Evolutionary conservation across 2,797 vertebrate species (phyloP).

Genomic region (Coendou prehensilis): DNA sequence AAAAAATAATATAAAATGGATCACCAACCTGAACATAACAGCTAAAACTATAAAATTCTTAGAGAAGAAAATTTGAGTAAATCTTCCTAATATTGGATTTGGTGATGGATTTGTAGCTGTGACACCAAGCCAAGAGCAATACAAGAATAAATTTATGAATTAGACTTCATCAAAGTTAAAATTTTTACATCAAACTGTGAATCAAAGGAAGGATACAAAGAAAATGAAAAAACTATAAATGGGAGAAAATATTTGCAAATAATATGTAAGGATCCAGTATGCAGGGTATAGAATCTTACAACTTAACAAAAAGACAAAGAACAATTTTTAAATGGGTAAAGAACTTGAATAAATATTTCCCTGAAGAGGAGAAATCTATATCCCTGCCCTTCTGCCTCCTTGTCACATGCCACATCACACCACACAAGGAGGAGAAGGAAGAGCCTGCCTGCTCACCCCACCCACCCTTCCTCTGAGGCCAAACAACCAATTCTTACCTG

Average conservation of each 20-base stretch:
- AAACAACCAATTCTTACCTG: too few relatives aligned
- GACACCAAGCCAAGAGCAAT: background rate
- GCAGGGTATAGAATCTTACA: background rate
- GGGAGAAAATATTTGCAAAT: background rate
- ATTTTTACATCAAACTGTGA: background rate
- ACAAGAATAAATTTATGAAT: background rate
- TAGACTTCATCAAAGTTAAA: background rate
- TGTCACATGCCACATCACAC: too few relatives aligned
- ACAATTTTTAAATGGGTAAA: background rate
- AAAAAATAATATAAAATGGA: background rate
- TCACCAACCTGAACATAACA: background rate
- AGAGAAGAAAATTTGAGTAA: background rate
- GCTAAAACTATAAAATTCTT: background rate
- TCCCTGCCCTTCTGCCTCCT: too few relatives aligned
- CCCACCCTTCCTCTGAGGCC: too few relatives aligned
- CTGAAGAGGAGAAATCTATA: background rate
- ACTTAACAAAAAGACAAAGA: background rate
- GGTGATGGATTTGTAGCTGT: background rate
- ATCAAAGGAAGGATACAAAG: background rate
- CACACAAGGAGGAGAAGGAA: too few relatives aligned
- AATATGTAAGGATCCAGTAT: background rate
- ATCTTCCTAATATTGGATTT: background rate
- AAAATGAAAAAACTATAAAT: background rate
- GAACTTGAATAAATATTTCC: background rate
- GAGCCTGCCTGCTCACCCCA: too few relatives aligned